These are phyloP conservation scores for Euproctis similis DNA, from an alignment of 2,888 invertebrate genomes.

Conservation along the genomic window DNA sequence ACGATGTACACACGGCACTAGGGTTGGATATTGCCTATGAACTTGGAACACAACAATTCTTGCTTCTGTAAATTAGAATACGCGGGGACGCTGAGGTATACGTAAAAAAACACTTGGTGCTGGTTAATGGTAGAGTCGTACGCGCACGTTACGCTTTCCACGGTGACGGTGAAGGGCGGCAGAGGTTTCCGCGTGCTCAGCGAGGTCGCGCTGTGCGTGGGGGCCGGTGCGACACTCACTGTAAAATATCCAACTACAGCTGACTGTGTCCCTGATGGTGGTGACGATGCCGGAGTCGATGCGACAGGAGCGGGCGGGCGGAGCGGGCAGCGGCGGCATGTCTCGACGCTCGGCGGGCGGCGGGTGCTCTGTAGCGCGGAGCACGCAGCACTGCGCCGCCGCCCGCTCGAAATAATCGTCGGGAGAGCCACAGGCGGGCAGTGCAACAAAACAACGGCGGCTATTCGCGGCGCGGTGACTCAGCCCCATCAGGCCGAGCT, in stretches of 20 bases:
- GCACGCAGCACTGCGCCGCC: slow-evolving; percentile 60
- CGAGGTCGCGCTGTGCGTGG: slow-evolving; percentile 12
- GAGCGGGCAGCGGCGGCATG: slow-evolving; percentile 68
- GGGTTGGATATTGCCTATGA: slow-evolving; percentile 4
- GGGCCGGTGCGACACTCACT: slow-evolving; percentile 71
- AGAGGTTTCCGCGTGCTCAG: slow-evolving; percentile 17
- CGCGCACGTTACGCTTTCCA: slow-evolving; percentile 29
- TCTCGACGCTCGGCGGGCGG: too few relatives aligned
- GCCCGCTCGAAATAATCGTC: slow-evolving; percentile 60
- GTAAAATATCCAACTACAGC: slow-evolving; percentile 86
- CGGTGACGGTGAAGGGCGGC: slow-evolving; percentile 28
- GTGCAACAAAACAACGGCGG: slow-evolving; percentile 71
- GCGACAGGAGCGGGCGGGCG: slow-evolving; percentile 48
- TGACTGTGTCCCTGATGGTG: slow-evolving; percentile 79
- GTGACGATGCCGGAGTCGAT: slow-evolving; percentile 76
- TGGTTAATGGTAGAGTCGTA: slow-evolving; percentile 19
- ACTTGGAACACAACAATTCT: slow-evolving; percentile 7
- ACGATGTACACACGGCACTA: slow-evolving; percentile 17
- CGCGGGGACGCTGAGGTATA: too few relatives aligned
- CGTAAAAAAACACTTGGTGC: too few relatives aligned
- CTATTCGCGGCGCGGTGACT: slow-evolving; percentile 72
- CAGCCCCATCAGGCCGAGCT: slow-evolving; percentile 70
- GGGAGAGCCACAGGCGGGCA: slow-evolving; percentile 67
- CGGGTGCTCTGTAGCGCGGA: slow-evolving; percentile 30
- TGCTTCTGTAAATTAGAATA: too few relatives aligned